Percentiles rank a stretch among this genome's conserved stretches.
Conservation (phyloP, 2,797 vertebrate genomes). For the Dipus sagitta region DNA sequence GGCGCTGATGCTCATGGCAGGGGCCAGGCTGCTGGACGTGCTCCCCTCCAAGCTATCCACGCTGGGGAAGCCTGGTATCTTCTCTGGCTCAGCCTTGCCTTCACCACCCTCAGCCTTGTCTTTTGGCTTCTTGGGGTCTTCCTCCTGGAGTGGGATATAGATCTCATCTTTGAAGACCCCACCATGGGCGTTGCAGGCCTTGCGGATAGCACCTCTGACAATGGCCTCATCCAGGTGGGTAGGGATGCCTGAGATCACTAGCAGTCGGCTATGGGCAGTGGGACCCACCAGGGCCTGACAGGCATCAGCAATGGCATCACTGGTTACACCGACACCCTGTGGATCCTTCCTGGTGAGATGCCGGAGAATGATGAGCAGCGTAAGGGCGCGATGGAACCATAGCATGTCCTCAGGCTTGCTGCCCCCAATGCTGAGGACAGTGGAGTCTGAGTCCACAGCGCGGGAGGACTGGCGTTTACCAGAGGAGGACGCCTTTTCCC, state of each 20-base stretch:
- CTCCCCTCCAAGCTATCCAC: conserved; percentile 93
- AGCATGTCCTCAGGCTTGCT: conserved; percentile 99
- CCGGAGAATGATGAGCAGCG: conserved; percentile 96
- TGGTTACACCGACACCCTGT: conserved; percentile 96
- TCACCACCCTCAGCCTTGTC: conserved; percentile 90
- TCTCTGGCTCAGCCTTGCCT: conserved; percentile 90
- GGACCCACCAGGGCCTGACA: conserved; percentile 97
- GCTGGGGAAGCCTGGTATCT: conserved; percentile 85
- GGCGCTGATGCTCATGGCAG: conserved; percentile 94
- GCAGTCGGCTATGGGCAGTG: conserved; percentile 95
- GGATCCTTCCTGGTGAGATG: conserved; percentile 97
- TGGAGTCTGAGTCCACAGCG: conserved; percentile 90
- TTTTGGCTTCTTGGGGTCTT: conserved; percentile 93
- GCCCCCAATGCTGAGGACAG: conserved; percentile 94
- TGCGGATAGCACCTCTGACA: conserved; percentile 95
- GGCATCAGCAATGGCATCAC: conserved; percentile 96
- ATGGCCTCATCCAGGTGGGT: conserved; percentile 96
- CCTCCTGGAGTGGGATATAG: conserved; percentile 97
- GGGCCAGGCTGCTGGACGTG: conserved; percentile 95
- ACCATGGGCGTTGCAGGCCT: conserved; percentile 97
- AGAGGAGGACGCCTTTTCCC: conserved; percentile 93
- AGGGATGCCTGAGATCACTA: conserved; percentile 98
- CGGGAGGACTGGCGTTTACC: conserved; percentile 92
- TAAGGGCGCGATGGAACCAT: conserved; percentile 98
- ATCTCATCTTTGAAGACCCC: conserved; percentile 98